Conservation (phyloP, 2,888 invertebrate species). For the Diaphora mendica region DNA sequence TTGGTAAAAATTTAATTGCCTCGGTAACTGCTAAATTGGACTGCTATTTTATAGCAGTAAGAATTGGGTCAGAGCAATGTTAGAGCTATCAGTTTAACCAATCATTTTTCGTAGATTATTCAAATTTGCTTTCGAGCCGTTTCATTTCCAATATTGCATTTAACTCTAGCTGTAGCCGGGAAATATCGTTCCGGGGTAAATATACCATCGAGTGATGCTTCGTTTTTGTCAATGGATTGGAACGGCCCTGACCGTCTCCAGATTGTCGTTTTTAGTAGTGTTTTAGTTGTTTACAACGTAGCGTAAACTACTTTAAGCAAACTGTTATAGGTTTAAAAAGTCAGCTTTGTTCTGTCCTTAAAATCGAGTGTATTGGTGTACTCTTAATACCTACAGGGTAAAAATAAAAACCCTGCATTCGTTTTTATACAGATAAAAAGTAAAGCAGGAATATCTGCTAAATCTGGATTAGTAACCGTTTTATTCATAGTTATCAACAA, state of each 20-base stretch:
- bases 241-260: background rate
- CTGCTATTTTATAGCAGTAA: slow-evolving; percentile 19
- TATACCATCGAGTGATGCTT: background rate
- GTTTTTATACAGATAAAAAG: background rate
- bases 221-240: background rate
- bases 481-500: too few species aligned
- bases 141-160: background rate
- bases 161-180: background rate
- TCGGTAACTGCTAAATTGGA: slow-evolving; percentile 18
- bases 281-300: background rate
- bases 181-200: background rate
- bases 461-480: background rate
- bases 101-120: slow-evolving; percentile 11
- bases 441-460: background rate
- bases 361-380: background rate
- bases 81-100: slow-evolving; percentile 18
- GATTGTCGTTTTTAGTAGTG: background rate
- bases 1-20: background rate
- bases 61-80: slow-evolving; percentile 39
- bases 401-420: background rate
- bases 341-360: background rate
- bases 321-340: background rate
- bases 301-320: background rate
- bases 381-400: background rate
- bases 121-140: background rate